A percentile compares a stretch with the other conserved stretches of the same genome.
phyloP scores from a whole-genome alignment of 2,888 invertebrate genomes.

The Teleiodes luculella region DNA sequence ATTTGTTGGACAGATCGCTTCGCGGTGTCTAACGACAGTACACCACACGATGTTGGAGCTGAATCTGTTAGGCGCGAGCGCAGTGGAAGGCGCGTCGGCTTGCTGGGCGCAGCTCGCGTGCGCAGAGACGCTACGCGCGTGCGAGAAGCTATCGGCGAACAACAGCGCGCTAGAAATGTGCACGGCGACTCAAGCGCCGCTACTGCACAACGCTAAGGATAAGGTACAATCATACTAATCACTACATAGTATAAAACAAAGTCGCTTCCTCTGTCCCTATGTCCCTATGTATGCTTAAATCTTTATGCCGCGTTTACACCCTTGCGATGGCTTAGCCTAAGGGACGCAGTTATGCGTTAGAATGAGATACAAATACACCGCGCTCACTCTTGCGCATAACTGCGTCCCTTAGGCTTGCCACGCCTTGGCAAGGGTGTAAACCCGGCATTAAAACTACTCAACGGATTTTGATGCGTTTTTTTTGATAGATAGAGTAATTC shows the following conservation, averaged over 20 bases:
- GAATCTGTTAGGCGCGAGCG: slow-evolving; percentile 86
- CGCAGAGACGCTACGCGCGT: slow-evolving; percentile 91
- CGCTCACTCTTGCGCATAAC: too few species aligned
- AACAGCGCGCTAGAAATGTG: slow-evolving; percentile 84
- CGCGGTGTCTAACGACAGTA: slow-evolving; percentile 92
- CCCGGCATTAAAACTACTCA: too few species aligned
- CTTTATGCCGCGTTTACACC: not conserved
- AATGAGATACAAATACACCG: too few species aligned
- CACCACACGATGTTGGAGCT: slow-evolving; percentile 94
- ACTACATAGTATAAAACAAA: too few species aligned
- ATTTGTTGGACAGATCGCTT: slow-evolving; percentile 82
- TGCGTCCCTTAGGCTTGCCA: too few species aligned
- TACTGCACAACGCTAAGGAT: slow-evolving; percentile 85
- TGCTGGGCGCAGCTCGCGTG: slow-evolving; percentile 97
- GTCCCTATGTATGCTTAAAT: too few species aligned
- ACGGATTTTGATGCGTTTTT: too few species aligned
- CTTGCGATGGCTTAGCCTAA: too few species aligned
- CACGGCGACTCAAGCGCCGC: slow-evolving; percentile 89
- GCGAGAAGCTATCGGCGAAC: slow-evolving; percentile 81
- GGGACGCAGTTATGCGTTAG: too few species aligned
- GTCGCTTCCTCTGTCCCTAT: too few species aligned
- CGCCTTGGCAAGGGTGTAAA: too few species aligned
- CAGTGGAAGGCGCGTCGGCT: slow-evolving; percentile 89
- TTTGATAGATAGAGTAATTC: too few species aligned
- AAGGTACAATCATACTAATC: slow-evolving; percentile 81